Percentiles rank a stretch among this genome's conserved stretches.
Conservation (phyloP, 2,113 vertebrate species). For the Myotis brandtii region DNA sequence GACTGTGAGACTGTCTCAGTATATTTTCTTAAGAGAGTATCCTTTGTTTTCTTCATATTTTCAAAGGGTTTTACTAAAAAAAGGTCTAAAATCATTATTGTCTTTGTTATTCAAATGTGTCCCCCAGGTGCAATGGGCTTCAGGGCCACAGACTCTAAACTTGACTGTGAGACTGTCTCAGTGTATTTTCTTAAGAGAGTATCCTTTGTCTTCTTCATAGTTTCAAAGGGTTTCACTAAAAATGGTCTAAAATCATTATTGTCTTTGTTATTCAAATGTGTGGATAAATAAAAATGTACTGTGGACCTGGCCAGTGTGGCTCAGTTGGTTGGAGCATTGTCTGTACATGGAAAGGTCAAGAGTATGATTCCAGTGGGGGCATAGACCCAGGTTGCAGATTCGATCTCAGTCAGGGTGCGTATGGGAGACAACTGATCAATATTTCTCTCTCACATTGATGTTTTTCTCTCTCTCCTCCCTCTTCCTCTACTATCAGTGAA, state of each 20-base stretch:
- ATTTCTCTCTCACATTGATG: not conserved
- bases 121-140: not conserved
- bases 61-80: slow-evolving; percentile 38
- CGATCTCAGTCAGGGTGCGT: not conserved
- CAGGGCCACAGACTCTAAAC: not conserved
- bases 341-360: not conserved
- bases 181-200: not conserved
- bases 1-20: not conserved
- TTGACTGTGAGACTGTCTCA: not conserved
- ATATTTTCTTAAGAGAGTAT: not conserved
- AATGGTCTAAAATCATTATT: slow-evolving; percentile 38
- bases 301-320: not conserved
- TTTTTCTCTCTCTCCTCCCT: not conserved
- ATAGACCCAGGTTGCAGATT: not conserved
- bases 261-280: slow-evolving; percentile 44
- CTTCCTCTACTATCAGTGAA: not conserved
- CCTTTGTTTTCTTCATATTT: slow-evolving; percentile 45
- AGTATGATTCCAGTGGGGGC: not conserved
- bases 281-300: slow-evolving; percentile 42
- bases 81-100: slow-evolving; percentile 11
- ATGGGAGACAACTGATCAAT: not conserved
- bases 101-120: slow-evolving; percentile 45
- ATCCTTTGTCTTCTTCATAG: slow-evolving; percentile 39
- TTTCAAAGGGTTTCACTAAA: slow-evolving; percentile 31
- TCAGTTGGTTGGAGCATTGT: not conserved